These are phyloP conservation scores for Lagorchestes hirsutus DNA, from an alignment of 2,797 vertebrate genomes.

Conservation along the genomic window DNA sequence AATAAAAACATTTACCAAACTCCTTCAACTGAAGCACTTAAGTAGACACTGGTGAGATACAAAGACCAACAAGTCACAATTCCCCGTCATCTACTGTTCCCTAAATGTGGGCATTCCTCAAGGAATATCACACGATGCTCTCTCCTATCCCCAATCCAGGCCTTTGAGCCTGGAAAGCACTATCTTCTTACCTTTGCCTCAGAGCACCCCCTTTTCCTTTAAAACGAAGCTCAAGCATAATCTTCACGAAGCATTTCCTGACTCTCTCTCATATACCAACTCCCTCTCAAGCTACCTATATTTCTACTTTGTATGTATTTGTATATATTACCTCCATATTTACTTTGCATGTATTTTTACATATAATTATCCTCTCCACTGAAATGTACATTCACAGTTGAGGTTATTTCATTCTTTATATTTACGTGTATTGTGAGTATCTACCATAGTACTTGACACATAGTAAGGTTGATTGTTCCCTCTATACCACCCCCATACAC, in stretches of 20 bases:
- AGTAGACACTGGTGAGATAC: background rate
- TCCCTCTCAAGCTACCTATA: background rate
- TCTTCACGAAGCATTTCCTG: background rate
- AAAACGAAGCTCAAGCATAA: background rate
- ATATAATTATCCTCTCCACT: background rate
- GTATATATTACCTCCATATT: background rate
- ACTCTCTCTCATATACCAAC: background rate
- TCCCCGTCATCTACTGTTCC: background rate
- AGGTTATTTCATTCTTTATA: background rate
- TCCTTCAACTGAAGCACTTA: background rate
- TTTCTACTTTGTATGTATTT: background rate
- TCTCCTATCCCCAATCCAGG: background rate
- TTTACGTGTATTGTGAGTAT: background rate
- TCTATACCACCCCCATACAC: background rate
- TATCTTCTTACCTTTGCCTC: background rate
- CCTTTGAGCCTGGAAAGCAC: background rate
- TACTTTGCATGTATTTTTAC: background rate
- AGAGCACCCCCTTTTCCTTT: no score
- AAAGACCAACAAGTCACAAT: background rate
- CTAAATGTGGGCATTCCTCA: slow-evolving; percentile 1
- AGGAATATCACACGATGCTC: background rate
- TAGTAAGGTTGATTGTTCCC: background rate
- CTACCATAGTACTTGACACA: background rate
- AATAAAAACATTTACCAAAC: background rate
- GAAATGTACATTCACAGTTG: background rate